Base-by-base conservation (phyloP, 2,113 vertebrate species). In the Entomyzon cyanotis region DNA sequence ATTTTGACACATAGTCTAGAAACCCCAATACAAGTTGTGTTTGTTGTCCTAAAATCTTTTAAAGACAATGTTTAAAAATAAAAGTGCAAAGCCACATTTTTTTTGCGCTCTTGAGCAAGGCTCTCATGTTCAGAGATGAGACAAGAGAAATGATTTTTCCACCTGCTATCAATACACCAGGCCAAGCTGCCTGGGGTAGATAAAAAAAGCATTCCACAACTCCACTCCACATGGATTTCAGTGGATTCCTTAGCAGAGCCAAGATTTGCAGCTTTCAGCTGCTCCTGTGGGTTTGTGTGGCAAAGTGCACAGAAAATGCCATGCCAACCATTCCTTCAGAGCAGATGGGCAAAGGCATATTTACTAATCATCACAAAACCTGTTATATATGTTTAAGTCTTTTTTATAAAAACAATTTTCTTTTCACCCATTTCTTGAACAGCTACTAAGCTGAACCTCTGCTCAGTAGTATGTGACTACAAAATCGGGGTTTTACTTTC, bases 241-340 rank as follows among this genome's bases (percentile, higher is more conserved):
- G 78, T 44, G 91, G 89, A 86, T 73, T 86, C 68, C 50, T 88
- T 76, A 84, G 15, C 58, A 82, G 85, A 94, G 96, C 86, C 95
- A 95, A 92, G 88, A 81, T 70, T 80, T 96, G 59, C 52, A 77
- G 88, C 84, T 77, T 96, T 95, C 96, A 92, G 74, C 94, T 96
- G 81, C 82, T 92, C 87, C 69, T 63, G 75, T 70, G 69, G 37
- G 62, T 82, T 91, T 81, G 33, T 63, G 78, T 64, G 70, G 52
- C 89, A 92, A 94, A 96, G 78, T 44, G 74, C 87, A 91, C 31
- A 91, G 91, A 79, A 90, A 94, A 77, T 95, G 55, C 83, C 93
- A 89, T 68, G 49, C 77, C 79, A 95, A 30, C 62, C 85, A 77
- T 95, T 92, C 90, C 67, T 91, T 82, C 87, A 76, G 71, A 95